Evolutionary conservation across 1,140 invertebrate species (phyloP).

Genomic region (Drosophila truncata): DNA sequence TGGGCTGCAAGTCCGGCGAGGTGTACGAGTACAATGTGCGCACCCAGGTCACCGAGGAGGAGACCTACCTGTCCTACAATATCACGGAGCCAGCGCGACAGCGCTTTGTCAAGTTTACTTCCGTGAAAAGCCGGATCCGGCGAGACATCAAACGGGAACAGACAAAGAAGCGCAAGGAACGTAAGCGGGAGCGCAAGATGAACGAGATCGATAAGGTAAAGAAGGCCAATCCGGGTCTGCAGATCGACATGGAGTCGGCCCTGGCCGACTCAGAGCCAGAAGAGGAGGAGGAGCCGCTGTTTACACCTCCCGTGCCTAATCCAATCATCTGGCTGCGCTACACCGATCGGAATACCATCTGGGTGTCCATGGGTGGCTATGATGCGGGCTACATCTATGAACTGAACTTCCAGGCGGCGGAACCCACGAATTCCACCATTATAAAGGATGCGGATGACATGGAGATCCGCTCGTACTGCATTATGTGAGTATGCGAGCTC

Average conservation of each 20-base stretch:
- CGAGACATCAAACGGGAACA: slow-evolving; percentile 85
- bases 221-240: slow-evolving; percentile 86
- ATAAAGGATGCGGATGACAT: slow-evolving; percentile 86
- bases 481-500: slow-evolving; percentile 85
- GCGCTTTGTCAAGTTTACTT: slow-evolving; percentile 86
- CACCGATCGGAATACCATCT: slow-evolving; percentile 85
- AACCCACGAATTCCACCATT: slow-evolving; percentile 72
- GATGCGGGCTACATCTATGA: slow-evolving; percentile 92
- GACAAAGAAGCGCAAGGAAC: slow-evolving; percentile 86
- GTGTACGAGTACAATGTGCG: slow-evolving; percentile 87
- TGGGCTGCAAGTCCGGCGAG: slow-evolving; percentile 87
- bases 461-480: slow-evolving; percentile 87
- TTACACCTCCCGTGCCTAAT: slow-evolving; percentile 87
- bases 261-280: slow-evolving; percentile 87
- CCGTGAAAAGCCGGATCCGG: slow-evolving; percentile 87
- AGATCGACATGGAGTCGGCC: slow-evolving; percentile 87
- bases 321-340: slow-evolving; percentile 86
- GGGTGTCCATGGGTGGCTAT: slow-evolving; percentile 89
- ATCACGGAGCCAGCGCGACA: slow-evolving; percentile 73
- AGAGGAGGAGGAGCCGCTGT: slow-evolving; percentile 87
- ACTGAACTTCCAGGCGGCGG: slow-evolving; percentile 86
- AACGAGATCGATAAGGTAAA: slow-evolving; percentile 87
- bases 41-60: slow-evolving; percentile 83
- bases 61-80: slow-evolving; percentile 85
- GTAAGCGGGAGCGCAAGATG: slow-evolving; percentile 86